These are phyloP conservation scores for Struthidea cinerea DNA, from an alignment of 2,113 vertebrate genomes.

Conservation along the genomic window DNA sequence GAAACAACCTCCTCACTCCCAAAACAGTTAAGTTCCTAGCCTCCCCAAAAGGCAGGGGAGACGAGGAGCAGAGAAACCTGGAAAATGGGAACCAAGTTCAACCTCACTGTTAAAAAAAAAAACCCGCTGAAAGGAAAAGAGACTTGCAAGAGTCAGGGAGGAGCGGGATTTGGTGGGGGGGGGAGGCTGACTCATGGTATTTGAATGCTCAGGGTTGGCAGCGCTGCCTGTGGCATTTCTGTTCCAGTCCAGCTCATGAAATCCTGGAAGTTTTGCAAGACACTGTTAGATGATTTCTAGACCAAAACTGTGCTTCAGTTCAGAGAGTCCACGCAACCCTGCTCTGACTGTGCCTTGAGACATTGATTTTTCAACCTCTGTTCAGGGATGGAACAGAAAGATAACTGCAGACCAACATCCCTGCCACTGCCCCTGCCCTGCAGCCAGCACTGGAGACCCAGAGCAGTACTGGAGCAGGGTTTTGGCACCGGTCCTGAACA, in stretches of 20 bases:
- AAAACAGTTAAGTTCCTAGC: not conserved
- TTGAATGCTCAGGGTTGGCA: slow-evolving; percentile 19
- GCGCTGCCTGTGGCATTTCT: not conserved
- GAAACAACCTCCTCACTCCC: not conserved
- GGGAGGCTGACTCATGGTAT: not conserved
- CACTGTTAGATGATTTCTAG: not conserved
- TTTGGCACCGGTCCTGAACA: not conserved
- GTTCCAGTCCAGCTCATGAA: not conserved
- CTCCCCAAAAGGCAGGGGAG: not conserved
- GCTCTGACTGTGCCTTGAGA: rapidly evolving
- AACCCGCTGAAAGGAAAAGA: not conserved
- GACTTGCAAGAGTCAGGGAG: not conserved
- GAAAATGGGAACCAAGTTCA: not conserved
- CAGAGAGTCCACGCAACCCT: not conserved
- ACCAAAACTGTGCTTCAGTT: not conserved
- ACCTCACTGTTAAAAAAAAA: not conserved
- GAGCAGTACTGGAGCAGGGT: not conserved
- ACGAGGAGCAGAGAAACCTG: not conserved
- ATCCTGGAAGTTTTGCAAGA: slow-evolving; percentile 31
- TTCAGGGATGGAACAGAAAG: not conserved
- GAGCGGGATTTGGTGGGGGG: rapidly evolving
- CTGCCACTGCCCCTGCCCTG: not conserved
- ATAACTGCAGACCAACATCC: not conserved
- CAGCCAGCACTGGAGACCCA: not conserved
- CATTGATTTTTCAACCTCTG: not conserved